These are phyloP conservation scores for Aporophyla nigra DNA, from an alignment of 2,888 invertebrate genomes.

Conservation along the genomic window DNA sequence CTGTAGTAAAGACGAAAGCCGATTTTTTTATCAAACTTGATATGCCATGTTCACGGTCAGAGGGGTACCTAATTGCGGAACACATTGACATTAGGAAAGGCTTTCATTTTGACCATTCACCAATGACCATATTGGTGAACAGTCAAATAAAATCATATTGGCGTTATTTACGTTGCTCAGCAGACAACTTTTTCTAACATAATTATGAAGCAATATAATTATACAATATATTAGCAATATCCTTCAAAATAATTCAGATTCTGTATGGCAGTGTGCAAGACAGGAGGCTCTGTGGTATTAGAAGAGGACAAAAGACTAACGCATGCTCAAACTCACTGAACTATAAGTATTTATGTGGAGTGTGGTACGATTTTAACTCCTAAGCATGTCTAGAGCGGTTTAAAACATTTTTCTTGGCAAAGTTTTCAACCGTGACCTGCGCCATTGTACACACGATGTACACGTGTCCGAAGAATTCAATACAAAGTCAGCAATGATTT, in stretches of 20 bases:
- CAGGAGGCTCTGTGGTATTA: not conserved
- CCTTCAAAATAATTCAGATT: too few species aligned
- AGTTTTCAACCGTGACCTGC: constrained; percentile 37
- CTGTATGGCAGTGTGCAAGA: not conserved
- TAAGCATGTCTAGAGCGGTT: constrained; percentile 17
- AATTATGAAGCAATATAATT: too few species aligned
- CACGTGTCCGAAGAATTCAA: constrained; percentile 39
- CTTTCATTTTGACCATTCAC: too few species aligned
- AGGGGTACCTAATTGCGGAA: too few species aligned
- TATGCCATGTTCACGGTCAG: not conserved
- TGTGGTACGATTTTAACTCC: constrained; percentile 11
- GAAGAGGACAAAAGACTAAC: not conserved
- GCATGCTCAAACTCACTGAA: not conserved
- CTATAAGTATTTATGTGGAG: not conserved
- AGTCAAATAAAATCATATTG: too few species aligned
- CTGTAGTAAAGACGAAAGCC: not conserved
- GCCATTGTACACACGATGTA: constrained; percentile 27
- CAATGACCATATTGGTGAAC: too few species aligned
- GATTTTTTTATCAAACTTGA: not conserved
- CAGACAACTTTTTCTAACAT: too few species aligned
- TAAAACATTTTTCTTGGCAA: constrained; percentile 45
- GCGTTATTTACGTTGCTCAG: too few species aligned
- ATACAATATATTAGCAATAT: too few species aligned
- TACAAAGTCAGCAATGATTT: not conserved
- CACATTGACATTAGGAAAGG: too few species aligned